These are phyloP conservation scores for Poecile atricapillus DNA, from an alignment of 2,113 vertebrate species.

Conservation along the genomic window DNA sequence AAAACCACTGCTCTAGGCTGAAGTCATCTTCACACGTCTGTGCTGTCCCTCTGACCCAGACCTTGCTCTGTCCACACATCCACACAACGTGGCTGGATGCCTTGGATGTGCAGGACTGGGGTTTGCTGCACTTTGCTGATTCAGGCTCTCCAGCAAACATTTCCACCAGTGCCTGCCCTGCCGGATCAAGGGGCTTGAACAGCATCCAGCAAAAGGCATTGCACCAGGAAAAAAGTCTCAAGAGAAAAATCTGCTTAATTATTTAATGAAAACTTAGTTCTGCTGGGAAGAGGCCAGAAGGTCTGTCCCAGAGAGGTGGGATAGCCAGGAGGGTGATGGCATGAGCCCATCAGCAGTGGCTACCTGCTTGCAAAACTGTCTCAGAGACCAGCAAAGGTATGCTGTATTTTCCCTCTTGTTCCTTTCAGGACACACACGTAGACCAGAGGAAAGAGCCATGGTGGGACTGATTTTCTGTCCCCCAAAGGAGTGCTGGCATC, in stretches of 20 bases:
- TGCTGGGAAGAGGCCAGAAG: background rate
- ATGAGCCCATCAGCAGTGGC: background rate
- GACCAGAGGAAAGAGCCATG: background rate
- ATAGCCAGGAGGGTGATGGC: background rate
- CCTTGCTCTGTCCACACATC: background rate
- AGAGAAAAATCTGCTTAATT: background rate
- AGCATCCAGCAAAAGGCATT: background rate
- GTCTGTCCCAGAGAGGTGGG: background rate
- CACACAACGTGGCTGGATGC: background rate
- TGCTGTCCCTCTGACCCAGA: background rate
- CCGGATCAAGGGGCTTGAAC: background rate
- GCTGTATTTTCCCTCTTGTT: background rate
- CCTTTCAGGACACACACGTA: background rate
- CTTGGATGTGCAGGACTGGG: background rate
- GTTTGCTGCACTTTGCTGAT: background rate
- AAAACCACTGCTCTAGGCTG: conserved; percentile 55
- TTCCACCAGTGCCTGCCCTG: conserved; percentile 5
- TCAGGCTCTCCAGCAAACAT: background rate
- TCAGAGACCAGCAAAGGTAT: background rate
- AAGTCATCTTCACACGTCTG: background rate
- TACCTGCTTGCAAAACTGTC: background rate
- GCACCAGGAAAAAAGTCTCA: background rate
- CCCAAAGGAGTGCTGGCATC: background rate
- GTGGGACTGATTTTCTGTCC: background rate
- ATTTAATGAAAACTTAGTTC: background rate